Evolutionary conservation across 2,888 invertebrate species (phyloP), one percentile per base, ranked within the genome.

Genomic region (Drosophila kuntzei): DNA sequence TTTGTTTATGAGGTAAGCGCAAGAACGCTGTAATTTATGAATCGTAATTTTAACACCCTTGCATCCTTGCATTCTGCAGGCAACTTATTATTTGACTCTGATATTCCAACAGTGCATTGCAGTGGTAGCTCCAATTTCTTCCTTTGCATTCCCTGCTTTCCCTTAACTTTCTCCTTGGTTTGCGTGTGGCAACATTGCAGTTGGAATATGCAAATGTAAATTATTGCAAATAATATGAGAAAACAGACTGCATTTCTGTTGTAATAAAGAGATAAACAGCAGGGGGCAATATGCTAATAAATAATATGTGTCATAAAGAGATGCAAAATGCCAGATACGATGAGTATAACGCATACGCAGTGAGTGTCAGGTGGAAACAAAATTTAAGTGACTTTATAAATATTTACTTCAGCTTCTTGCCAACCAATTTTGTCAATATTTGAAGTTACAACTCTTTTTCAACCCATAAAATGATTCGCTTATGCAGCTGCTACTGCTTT

Each of bases 171-270:
- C 37, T 25, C 34, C 8, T 57, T 37, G 37, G 29, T 29, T 64
- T 37, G 43, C 46, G 50, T 51, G 59, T 27, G 39, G 51, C 53
- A 41, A 32, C 50, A 36, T 25, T 59, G 61, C 67, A 54, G 61
- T 53, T 60, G 64, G 53, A 65, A 60, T 66, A 78, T 74, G 66
- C 60, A 71, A 79, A 79, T 71, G 68, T 59, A 77, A 80, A 77
- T 77, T 65, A 77, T 80, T 63, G 78, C 62, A 74, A 64, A 77
- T 79, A 80, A 78, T 72, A 64, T 64, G 50, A 68, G 67, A 60
- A 66, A 76, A 63, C 78, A 78, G 68, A 78, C 57, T 78, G 78
- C 78, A 65, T 27, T 36, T n/a, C 37, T 62, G 47, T 47, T 58
- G 51, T 62, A 61, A 76, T 66, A 76, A 69, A 69, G 53, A 63